Percentiles rank a stretch among this genome's conserved stretches.
Conservation (phyloP, 1,140 invertebrate species). For the Trachelipus rathkii region DNA sequence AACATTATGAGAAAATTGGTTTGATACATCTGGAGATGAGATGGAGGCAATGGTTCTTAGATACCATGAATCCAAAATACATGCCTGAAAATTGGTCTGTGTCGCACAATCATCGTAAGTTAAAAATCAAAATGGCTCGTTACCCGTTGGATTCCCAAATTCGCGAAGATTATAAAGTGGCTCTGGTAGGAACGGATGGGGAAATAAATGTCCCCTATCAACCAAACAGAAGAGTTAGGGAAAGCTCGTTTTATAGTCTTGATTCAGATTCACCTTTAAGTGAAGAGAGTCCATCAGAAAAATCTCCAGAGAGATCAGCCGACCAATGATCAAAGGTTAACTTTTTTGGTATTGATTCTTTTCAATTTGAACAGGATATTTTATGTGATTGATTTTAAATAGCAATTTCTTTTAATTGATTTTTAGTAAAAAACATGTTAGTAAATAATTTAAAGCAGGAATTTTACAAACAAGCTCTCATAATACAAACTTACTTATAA, state of each 20-base stretch:
- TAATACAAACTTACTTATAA: no score
- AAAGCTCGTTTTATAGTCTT: neutral
- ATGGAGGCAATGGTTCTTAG: conserved; percentile 74
- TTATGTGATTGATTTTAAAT: no score
- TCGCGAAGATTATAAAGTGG: conserved; percentile 33
- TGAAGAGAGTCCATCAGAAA: no score
- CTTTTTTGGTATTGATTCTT: no score
- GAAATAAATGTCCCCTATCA: conserved; percentile 30
- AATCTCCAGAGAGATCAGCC: no score
- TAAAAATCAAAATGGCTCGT: conserved; percentile 36
- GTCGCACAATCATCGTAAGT: conserved; percentile 56
- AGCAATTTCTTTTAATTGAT: no score
- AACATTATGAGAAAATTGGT: conserved; percentile 58
- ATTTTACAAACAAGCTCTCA: no score
- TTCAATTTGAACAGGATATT: no score
- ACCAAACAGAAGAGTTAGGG: neutral
- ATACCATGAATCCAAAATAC: conserved; percentile 65
- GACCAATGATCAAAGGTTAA: no score
- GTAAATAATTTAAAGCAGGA: no score
- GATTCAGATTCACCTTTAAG: neutral
- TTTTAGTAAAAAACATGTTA: no score
- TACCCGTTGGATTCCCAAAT: conserved; percentile 31
- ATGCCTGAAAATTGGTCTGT: conserved; percentile 73
- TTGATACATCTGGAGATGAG: conserved; percentile 64
- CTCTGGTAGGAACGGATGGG: conserved; percentile 37